Conservation (phyloP, 2,797 vertebrate species). For the Malacoctenus gilli region DNA sequence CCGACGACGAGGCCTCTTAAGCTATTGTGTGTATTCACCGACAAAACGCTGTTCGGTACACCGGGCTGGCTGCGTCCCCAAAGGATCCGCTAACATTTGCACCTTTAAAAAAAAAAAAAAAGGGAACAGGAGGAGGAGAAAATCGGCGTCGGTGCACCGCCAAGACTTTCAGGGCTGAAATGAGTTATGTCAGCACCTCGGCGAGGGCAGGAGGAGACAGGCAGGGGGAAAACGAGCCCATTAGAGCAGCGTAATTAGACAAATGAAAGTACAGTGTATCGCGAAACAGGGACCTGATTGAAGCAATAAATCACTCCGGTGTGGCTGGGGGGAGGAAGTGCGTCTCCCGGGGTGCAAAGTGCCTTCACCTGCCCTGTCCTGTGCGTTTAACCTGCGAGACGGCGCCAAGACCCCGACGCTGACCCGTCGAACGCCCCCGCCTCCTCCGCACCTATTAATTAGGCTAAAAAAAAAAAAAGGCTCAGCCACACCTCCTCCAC, state of each 20-base stretch:
- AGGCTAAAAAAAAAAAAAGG: not conserved
- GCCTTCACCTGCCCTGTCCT: conserved; percentile 9
- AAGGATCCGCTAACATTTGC: conserved; percentile 42
- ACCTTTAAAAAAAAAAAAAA: conserved; percentile 47
- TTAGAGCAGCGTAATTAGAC: conserved; percentile 71
- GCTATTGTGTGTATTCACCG: conserved; percentile 36
- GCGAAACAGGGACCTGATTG: conserved; percentile 38
- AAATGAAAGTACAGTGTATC: conserved; percentile 58
- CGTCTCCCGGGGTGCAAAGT: conserved; percentile 6
- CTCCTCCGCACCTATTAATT: not conserved
- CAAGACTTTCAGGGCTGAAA: conserved; percentile 39
- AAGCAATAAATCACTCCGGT: conserved; percentile 59
- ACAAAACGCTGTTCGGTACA: conserved; percentile 46
- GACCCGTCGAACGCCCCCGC: not conserved
- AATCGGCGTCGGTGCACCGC: too few species aligned
- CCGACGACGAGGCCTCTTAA: conserved; percentile 36
- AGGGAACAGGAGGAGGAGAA: conserved; percentile 46
- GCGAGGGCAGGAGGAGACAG: conserved; percentile 44
- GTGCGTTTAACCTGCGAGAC: conserved; percentile 15
- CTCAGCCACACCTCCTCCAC: not conserved
- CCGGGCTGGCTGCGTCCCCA: conserved; percentile 41
- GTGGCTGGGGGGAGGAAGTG: conserved; percentile 4
- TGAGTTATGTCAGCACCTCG: conserved; percentile 54
- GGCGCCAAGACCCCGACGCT: not conserved
- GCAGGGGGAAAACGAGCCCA: conserved; percentile 56